These are phyloP conservation scores for Cercopithecus petaurista DNA, from an alignment of 2,797 vertebrate species.

Conservation along the genomic window DNA sequence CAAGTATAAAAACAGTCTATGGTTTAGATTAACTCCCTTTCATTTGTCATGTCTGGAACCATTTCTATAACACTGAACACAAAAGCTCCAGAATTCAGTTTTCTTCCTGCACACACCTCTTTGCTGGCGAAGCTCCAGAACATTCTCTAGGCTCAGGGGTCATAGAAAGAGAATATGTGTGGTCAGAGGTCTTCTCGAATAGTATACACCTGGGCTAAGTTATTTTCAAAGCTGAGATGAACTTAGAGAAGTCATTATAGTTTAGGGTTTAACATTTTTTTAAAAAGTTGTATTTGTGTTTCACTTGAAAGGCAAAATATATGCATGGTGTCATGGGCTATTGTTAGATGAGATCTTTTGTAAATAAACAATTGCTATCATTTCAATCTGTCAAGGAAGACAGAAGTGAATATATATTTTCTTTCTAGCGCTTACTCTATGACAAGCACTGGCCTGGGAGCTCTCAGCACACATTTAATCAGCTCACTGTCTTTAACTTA, in stretches of 20 bases:
- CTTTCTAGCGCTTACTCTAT: not conserved
- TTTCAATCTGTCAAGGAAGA: not conserved
- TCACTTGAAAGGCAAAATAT: constrained; percentile 46
- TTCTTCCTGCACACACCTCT: constrained; percentile 57
- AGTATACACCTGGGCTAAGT: not conserved
- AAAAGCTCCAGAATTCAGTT: not conserved
- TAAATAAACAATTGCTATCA: constrained; percentile 46
- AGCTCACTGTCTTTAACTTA: not conserved
- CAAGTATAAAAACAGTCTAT: constrained; percentile 1
- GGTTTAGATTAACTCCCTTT: constrained; percentile 65
- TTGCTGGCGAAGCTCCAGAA: constrained; percentile 10
- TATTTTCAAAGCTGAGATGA: constrained; percentile 49
- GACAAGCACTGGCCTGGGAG: not conserved
- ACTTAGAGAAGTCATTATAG: not conserved
- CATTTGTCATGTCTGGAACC: constrained; percentile 57
- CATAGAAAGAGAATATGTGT: not conserved
- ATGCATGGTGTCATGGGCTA: constrained; percentile 1
- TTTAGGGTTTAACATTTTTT: not conserved
- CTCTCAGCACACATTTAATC: not conserved
- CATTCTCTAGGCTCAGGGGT: not conserved
- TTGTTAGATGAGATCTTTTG: constrained; percentile 58
- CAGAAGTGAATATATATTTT: not conserved
- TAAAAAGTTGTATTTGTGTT: constrained; percentile 32
- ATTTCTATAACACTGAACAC: constrained; percentile 27
- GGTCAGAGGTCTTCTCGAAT: not conserved